Base-by-base conservation (phyloP, 2,113 vertebrate genomes). In the Solenodon paradoxus region DNA sequence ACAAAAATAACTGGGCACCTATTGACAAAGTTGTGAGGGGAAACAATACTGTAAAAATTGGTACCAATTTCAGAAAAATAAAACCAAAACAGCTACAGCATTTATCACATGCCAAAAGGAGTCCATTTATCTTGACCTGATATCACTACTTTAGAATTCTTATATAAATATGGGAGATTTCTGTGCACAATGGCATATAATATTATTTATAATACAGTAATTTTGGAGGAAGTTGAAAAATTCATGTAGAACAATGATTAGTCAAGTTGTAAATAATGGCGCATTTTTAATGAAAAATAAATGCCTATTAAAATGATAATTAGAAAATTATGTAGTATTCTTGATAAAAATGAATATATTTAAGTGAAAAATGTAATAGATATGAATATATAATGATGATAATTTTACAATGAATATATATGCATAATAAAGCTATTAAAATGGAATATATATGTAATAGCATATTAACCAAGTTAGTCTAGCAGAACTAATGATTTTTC, bases 201-300 rank as follows among this genome's bases (percentile, higher is more conserved):
- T 35, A 74, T 90, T 93, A 80, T 20, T 80, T 80, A 88, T 49
- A 84, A 61, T 20, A 1, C 15, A 57, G 13, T 49, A 20, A 16
- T 57, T 11, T 71, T 42, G 30, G 42, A 88, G 69, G 3, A 11
- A 93, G 80, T 16, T 92, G 42, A 88, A 88, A 59, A 61, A 4
- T 57, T 61, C 61, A 57, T 32, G 28, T 26, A 94, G 77, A 92
- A 49, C 42, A 91, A 92, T 61, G 7, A 57, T 78, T 94, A 92
- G 83, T 88, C 94, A 94, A 74, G 74, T 74, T 53, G n/a, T 84
- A 93, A 79, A 83, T 82, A 74, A 92, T 94, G 30, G 19, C 59
- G 59, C 42, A 79, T 79, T 92, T 40, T 15, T 90, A 82, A 90
- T 64, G 45, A 92, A 88, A 96, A 94, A 59, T 72, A 91, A 78